Base-by-base conservation (phyloP, 1,140 invertebrate species). In the Frieseomelitta varia region DNA sequence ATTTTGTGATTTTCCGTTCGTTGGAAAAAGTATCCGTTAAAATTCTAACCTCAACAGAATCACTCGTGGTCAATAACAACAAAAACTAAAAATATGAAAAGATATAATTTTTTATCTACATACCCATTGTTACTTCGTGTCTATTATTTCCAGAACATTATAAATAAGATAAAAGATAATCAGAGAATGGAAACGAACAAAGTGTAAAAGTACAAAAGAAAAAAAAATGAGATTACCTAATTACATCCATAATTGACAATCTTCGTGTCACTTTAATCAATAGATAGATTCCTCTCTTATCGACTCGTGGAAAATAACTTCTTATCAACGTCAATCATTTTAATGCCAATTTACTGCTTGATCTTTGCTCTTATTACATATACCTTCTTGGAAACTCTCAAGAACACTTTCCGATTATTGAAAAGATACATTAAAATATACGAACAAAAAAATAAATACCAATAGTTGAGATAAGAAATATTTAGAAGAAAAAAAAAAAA, bases 211-310 rank as follows among this genome's bases (percentile, higher is more conserved):
- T 12, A 17, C 8, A 14, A 2, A 12, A 14, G 1, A 12, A 14
- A 24, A 11, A 0, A 0, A 8, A 30, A 30, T 30, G 12, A 1
- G n/a, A 39, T 12, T 14, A 24, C 0, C 0, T 14, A 14, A 3
- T 4, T n/a, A 30, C 21, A 55, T 55, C n/a, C n/a, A 55, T 14
- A 10, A 27, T 21, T 0, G 1, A 75, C 15, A 11, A 73, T 53
- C 24, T 19, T 21, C 10, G 15, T n/a, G n/a, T 73, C 17, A 53
- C 8, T n/a, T 56, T 6, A 51, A 53, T 30, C 39, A 0, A 0
- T 2, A 12, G 10, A 24, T 2, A 30, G 65, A 14, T 77, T 1
- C 1, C 21, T 15, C 8, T n/a, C 8, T 76, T n/a, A 34, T 78
- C 24, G 19, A 77, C 17, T 8, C 4, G 21, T 27, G 61, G 27